Conservation (phyloP, 1,140 invertebrate genomes). For the Rhagoletis pomonella region DNA sequence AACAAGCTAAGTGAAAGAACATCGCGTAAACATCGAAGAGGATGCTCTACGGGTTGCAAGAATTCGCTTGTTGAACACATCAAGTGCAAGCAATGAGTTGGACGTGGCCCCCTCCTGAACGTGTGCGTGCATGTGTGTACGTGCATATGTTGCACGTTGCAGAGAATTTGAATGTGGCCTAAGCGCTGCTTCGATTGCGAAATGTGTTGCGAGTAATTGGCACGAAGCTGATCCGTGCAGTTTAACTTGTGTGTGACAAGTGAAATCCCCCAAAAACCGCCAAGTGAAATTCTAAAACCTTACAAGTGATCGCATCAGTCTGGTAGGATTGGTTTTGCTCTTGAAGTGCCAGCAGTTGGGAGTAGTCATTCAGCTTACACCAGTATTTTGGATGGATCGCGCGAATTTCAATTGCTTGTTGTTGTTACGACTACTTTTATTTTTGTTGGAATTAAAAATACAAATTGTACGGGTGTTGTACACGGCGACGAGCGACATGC, state of each 20-base stretch:
- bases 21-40: constrained; percentile 50
- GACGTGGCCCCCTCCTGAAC: neutral
- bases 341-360: neutral
- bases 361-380: constrained; percentile 39
- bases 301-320: neutral
- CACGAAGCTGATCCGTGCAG: constrained; percentile 28
- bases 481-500: neutral
- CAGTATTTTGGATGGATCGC: constrained; percentile 29
- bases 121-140: neutral
- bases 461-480: constrained; percentile 42
- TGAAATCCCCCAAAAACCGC: constrained; percentile 12
- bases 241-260: constrained; percentile 41
- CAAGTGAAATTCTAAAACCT: neutral
- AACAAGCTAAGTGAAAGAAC: constrained; percentile 49
- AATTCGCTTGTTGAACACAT: constrained; percentile 45
- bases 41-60: constrained; percentile 32
- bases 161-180: constrained; percentile 40
- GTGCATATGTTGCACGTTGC: constrained; percentile 36
- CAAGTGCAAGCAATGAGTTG: neutral
- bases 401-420: constrained; percentile 13
- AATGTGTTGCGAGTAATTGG: constrained; percentile 47
- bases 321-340: neutral
- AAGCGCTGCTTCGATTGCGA: neutral
- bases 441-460: constrained; percentile 37
- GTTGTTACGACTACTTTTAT: neutral